Evolutionary conservation across 2,113 vertebrate genomes (phyloP).

Genomic region (Vidua chalybeata): DNA sequence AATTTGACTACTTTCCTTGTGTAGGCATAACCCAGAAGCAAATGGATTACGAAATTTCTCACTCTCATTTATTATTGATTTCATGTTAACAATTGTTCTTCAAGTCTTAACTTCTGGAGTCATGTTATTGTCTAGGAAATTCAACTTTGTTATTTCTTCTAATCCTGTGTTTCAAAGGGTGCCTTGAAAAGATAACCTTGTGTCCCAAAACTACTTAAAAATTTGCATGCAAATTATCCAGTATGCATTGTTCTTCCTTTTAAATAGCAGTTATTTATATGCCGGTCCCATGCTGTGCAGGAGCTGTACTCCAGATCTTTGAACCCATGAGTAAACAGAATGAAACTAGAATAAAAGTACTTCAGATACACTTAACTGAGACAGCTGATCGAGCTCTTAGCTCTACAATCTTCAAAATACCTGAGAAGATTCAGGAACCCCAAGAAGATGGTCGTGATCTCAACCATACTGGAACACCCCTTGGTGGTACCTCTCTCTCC

Average conservation of each 20-base stretch:
- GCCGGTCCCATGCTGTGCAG: background rate
- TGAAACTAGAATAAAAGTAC: background rate
- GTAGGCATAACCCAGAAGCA: conserved; percentile 9
- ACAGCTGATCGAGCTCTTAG: background rate
- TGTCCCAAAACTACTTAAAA: background rate
- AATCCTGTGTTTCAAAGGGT: background rate
- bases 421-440: background rate
- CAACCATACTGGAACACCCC: background rate
- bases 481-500: background rate
- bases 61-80: background rate
- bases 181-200: background rate
- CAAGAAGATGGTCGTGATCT: background rate
- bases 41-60: conserved; percentile 13
- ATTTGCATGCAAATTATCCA: background rate
- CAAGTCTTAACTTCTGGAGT: conserved; percentile 9
- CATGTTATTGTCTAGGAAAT: background rate
- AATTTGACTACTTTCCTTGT: background rate
- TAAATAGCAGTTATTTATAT: background rate
- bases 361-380: background rate
- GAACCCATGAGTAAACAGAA: background rate
- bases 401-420: background rate
- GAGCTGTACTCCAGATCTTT: background rate
- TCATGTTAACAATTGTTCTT: conserved; percentile 1
- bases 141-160: background rate
- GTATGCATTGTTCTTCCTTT: background rate